phyloP scores from a whole-genome alignment of 2,113 vertebrate genomes.

The Podilymbus podiceps region DNA sequence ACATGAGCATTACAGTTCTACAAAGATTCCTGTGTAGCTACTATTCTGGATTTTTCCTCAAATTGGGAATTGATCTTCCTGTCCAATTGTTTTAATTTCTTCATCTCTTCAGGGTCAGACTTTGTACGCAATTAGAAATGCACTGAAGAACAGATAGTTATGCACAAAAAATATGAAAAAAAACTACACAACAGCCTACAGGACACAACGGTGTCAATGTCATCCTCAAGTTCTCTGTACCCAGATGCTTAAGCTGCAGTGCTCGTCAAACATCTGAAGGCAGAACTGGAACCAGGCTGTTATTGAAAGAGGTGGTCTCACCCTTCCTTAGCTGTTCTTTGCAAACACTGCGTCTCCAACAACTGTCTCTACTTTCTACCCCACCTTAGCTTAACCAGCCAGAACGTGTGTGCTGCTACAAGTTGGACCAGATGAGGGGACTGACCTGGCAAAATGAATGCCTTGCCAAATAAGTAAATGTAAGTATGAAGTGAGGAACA shows the following conservation, averaged over 20 bases:
- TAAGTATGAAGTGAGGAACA: neutral
- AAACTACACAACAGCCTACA: neutral
- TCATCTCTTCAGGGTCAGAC: neutral
- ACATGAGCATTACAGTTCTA: neutral
- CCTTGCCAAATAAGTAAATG: neutral
- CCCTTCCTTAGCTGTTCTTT: neutral
- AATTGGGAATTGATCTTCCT: neutral
- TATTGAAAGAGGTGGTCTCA: neutral
- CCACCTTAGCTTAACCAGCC: neutral
- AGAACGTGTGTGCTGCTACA: neutral
- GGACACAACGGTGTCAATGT: neutral
- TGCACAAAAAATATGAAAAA: neutral
- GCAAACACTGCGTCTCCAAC: neutral
- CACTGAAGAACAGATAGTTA: neutral
- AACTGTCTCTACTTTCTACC: neutral
- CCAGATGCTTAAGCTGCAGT: neutral
- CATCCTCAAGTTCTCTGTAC: neutral
- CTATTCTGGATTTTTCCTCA: neutral
- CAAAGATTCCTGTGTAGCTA: neutral
- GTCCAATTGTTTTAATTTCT: neutral
- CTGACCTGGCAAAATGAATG: neutral
- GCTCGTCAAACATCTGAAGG: neutral
- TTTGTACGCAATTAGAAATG: neutral
- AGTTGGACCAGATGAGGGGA: neutral
- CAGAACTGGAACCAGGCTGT: neutral